A percentile compares a stretch with the other conserved stretches of the same genome.
Conservation (phyloP, 2,113 vertebrate genomes). For the Coturnix japonica region DNA sequence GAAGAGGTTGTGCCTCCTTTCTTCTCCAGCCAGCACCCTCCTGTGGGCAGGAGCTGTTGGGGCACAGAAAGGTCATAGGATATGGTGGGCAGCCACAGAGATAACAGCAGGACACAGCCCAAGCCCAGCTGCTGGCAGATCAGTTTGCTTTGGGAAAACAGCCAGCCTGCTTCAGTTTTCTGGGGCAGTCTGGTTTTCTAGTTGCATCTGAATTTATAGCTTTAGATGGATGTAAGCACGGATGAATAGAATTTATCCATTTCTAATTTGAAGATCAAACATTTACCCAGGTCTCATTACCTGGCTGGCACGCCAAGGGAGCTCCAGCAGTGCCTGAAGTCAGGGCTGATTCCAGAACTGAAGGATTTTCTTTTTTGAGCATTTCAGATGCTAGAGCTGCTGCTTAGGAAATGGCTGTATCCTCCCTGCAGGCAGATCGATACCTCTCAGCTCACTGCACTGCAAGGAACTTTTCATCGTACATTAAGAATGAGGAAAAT, state of each 20-base stretch:
- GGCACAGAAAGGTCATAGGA: neutral
- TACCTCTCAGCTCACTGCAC: conserved; percentile 50
- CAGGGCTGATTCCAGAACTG: neutral
- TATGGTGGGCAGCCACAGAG: neutral
- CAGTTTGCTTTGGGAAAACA: neutral
- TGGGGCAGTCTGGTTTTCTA: neutral
- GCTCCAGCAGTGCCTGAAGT: neutral
- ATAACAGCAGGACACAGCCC: neutral
- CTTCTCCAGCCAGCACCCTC: neutral
- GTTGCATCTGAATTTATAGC: neutral
- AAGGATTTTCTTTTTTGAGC: neutral
- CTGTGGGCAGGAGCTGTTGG: neutral
- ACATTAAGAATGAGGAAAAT: conserved; percentile 51
- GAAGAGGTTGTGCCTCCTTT: neutral
- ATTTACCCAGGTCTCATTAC: neutral
- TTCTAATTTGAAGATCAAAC: neutral
- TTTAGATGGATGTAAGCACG: neutral
- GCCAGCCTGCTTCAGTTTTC: conserved; percentile 23
- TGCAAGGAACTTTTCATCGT: conserved; percentile 49
- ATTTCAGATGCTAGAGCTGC: neutral
- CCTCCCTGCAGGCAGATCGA: conserved; percentile 41
- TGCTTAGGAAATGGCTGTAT: conserved; percentile 24
- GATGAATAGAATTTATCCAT: neutral
- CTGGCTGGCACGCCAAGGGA: neutral
- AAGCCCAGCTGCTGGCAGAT: neutral